Evolutionary conservation across 1,140 invertebrate genomes (phyloP).

Genomic region (Trigoniulus corallinus): DNA sequence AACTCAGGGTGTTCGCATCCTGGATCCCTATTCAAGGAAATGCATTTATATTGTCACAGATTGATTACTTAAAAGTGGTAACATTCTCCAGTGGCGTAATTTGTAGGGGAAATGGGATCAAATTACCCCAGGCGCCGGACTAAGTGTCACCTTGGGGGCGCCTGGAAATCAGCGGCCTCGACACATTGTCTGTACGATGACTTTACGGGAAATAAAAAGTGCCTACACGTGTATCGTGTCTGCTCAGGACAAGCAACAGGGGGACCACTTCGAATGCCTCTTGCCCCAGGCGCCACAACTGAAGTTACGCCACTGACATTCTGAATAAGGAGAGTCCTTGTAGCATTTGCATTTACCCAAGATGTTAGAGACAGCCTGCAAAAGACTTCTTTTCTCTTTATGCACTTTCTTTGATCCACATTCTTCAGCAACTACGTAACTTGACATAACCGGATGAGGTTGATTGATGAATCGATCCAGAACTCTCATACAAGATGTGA

Average conservation of each 20-base stretch:
- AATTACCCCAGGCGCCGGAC: too few species aligned
- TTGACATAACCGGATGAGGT: slow-evolving; percentile 65
- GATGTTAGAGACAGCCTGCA: slow-evolving; percentile 25
- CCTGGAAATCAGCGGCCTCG: too few species aligned
- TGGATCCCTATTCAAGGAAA: slow-evolving; percentile 39
- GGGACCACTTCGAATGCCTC: not conserved
- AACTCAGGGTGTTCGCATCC: slow-evolving; percentile 54
- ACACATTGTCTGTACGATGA: too few species aligned
- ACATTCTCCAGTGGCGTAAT: too few species aligned
- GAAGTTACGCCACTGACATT: slow-evolving; percentile 26
- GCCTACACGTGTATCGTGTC: too few species aligned
- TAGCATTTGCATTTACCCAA: slow-evolving; percentile 25
- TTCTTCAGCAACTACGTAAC: slow-evolving; percentile 59
- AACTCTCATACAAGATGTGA: slow-evolving; percentile 65
- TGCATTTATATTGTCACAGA: not conserved
- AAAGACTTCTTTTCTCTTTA: slow-evolving; percentile 16
- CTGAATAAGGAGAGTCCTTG: too few species aligned
- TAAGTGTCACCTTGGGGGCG: too few species aligned
- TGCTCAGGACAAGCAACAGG: too few species aligned
- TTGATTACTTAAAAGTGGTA: too few species aligned
- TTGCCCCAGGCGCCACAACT: not conserved
- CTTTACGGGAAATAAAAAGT: too few species aligned
- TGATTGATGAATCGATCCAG: slow-evolving; percentile 79
- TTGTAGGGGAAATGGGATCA: too few species aligned
- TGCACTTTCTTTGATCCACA: slow-evolving; percentile 18